A percentile compares a stretch with the other conserved stretches of the same genome.
Conservation (phyloP, 2,797 vertebrate species). For the Mus minutoides region DNA sequence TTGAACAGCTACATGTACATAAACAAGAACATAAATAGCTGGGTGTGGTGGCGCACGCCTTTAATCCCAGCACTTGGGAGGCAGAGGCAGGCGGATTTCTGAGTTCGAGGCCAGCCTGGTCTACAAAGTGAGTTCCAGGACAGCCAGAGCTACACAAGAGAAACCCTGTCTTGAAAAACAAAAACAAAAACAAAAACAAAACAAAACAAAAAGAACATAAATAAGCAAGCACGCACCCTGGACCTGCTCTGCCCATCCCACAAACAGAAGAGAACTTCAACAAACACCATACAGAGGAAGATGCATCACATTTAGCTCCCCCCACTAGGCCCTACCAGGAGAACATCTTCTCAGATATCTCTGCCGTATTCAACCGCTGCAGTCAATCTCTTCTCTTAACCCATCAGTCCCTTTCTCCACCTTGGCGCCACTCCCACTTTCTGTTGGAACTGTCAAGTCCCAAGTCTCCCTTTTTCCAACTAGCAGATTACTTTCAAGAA, state of each 20-base stretch:
- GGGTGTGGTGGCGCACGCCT: too few species aligned
- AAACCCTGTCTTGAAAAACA: too few species aligned
- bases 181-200: too few species aligned
- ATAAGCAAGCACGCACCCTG: background rate
- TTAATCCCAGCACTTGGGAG: too few species aligned
- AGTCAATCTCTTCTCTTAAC: background rate
- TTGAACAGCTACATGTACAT: too few species aligned
- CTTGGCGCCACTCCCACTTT: background rate
- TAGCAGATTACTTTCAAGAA: background rate
- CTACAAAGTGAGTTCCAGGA: too few species aligned
- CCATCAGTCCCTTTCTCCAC: background rate
- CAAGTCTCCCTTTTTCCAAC: background rate
- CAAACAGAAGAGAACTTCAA: background rate
- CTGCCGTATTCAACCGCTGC: background rate
- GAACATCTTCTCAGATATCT: background rate
- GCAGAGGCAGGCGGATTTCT: too few species aligned
- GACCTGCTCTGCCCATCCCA: background rate
- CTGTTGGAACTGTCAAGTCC: background rate
- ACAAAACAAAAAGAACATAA: too few species aligned
- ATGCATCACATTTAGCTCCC: background rate
- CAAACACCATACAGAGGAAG: background rate
- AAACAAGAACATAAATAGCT: background rate
- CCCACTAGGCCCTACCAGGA: background rate
- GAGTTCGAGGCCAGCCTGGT: too few species aligned
- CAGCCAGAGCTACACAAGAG: too few species aligned